Percentiles rank a stretch among this genome's conserved stretches.
phyloP scores from a whole-genome alignment of 2,113 vertebrate species.

The Sceloporus tristichus region DNA sequence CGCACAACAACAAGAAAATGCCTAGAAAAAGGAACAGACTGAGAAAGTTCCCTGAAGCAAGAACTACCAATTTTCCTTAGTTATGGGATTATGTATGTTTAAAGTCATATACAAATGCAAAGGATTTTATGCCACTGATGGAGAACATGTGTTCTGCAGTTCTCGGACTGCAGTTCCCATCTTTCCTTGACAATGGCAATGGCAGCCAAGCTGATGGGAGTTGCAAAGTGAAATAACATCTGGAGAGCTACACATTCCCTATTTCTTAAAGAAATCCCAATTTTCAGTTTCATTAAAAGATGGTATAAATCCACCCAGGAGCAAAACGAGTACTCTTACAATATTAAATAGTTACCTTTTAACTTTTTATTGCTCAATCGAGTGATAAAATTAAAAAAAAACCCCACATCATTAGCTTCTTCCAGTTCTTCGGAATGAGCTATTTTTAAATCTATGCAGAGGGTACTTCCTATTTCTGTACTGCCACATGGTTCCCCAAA shows the following conservation, averaged over 20 bases:
- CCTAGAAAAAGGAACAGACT: no score
- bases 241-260: neutral
- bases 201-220: neutral
- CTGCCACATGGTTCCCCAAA: neutral
- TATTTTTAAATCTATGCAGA: neutral
- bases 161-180: no score
- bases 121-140: neutral
- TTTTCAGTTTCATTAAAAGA: neutral
- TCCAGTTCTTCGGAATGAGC: slow-evolving; percentile 2
- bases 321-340: neutral
- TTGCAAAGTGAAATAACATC: neutral
- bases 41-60: no score
- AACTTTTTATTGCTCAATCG: neutral
- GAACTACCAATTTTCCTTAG: no score
- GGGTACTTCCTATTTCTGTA: neutral
- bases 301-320: neutral
- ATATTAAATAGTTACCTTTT: no score
- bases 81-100: neutral
- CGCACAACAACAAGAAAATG: no score
- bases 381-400: neutral
- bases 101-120: neutral
- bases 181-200: no score
- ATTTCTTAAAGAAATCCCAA: neutral
- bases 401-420: neutral
- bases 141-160: neutral